phyloP scores from a whole-genome alignment of 2,113 vertebrate genomes.

The Siphamia tubifer region DNA sequence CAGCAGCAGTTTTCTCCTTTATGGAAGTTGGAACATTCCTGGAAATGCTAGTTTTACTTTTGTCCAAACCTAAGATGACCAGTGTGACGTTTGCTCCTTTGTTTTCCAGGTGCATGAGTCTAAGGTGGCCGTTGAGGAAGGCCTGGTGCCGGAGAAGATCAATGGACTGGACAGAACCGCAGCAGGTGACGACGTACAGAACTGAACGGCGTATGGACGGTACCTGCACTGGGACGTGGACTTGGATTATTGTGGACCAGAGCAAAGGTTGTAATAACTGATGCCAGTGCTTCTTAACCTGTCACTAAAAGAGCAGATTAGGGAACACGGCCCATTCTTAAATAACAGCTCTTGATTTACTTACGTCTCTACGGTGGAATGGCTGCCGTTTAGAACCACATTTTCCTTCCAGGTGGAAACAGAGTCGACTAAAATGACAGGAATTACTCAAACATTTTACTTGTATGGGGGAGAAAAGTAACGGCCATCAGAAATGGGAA shows the following conservation, averaged over 20 bases:
- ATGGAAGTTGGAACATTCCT: too few relatives aligned
- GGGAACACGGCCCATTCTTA: background rate
- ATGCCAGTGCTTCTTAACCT: conserved; percentile 1
- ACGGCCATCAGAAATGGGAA: too few relatives aligned
- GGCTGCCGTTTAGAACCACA: background rate
- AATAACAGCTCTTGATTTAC: background rate
- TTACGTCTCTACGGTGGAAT: background rate
- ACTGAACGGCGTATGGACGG: background rate
- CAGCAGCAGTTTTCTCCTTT: too few relatives aligned
- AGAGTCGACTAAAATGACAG: background rate
- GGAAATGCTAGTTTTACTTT: too few relatives aligned
- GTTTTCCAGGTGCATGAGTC: conserved; percentile 73
- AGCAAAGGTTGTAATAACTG: background rate
- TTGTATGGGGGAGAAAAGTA: too few relatives aligned
- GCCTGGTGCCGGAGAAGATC: conserved; percentile 57
- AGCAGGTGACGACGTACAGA: conserved; percentile 13
- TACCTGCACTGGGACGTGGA: background rate
- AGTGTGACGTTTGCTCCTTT: background rate
- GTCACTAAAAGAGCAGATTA: background rate
- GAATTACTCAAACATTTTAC: too few relatives aligned
- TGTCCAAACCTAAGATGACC: background rate
- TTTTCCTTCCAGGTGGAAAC: background rate
- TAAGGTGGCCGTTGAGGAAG: conserved; percentile 72
- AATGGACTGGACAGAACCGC: conserved; percentile 39
- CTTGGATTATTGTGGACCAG: background rate